A percentile compares a stretch with the other conserved stretches of the same genome.
phyloP scores from a whole-genome alignment of 2,113 vertebrate genomes.

The Aplodontia rufa region DNA sequence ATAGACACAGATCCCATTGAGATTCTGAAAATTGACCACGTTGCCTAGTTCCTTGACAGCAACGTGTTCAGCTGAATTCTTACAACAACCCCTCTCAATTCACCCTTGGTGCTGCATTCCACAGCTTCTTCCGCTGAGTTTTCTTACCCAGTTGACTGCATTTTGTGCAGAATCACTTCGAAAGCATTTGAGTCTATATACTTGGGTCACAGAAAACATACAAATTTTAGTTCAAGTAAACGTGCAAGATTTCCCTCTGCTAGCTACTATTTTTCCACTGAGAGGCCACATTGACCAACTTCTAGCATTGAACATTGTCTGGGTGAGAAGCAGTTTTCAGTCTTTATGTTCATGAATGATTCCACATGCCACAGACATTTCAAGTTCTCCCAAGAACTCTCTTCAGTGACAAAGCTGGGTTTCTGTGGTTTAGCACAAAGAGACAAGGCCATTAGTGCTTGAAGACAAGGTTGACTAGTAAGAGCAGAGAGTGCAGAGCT shows the following conservation, averaged over 20 bases:
- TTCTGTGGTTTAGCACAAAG: neutral
- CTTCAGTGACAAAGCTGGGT: neutral
- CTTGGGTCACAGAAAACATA: neutral
- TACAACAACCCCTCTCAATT: neutral
- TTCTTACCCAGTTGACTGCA: neutral
- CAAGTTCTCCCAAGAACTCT: neutral
- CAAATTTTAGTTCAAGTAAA: no score
- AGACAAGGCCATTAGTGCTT: neutral
- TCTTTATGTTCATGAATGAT: neutral
- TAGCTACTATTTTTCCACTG: neutral
- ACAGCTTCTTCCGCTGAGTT: neutral
- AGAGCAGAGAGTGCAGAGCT: no score
- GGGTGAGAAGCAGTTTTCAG: neutral
- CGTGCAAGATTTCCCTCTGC: neutral
- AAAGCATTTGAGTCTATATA: neutral
- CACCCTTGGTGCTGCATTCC: neutral
- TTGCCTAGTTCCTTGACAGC: neutral
- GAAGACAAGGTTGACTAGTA: neutral
- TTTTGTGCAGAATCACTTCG: neutral
- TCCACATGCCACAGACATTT: neutral
- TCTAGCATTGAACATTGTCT: neutral
- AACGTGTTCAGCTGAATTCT: neutral
- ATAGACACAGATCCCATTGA: neutral
- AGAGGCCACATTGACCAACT: neutral
- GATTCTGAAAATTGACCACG: neutral